Conservation (phyloP, 2,888 invertebrate genomes). For the Branchipolynoe longqiensis region DNA sequence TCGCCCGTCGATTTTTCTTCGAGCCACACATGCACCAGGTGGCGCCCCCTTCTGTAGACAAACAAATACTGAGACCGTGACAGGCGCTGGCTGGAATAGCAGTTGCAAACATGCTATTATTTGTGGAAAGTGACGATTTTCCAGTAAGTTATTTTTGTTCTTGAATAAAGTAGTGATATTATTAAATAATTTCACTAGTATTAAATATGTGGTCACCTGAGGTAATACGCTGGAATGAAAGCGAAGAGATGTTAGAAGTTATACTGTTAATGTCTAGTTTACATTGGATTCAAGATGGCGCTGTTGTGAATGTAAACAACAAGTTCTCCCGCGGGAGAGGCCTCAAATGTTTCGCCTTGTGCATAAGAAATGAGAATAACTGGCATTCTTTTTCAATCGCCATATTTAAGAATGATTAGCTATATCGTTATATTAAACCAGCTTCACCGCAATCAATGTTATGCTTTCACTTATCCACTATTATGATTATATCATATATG, state of each 20-base stretch:
- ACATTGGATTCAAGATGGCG: slow-evolving; percentile 66
- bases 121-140: slow-evolving; percentile 76
- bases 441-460: not conserved
- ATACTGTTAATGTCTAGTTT: slow-evolving; percentile 44
- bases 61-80: not conserved
- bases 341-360: not conserved
- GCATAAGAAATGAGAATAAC: not conserved
- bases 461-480: not conserved
- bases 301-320: slow-evolving; percentile 34
- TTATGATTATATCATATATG: not conserved
- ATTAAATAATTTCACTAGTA: not conserved
- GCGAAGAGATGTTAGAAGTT: not conserved
- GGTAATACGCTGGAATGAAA: not conserved
- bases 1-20: not conserved
- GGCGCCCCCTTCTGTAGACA: not conserved
- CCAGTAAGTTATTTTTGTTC: slow-evolving; percentile 70
- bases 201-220: no score
- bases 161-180: not conserved
- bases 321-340: no score
- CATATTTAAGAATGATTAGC: not conserved
- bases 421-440: not conserved
- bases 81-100: not conserved
- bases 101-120: slow-evolving; percentile 74
- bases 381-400: not conserved
- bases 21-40: not conserved